Evolutionary conservation across 2,113 vertebrate species (phyloP), one percentile per base, ranked within the genome.

Genomic region (Macheiramphus alcinus): DNA sequence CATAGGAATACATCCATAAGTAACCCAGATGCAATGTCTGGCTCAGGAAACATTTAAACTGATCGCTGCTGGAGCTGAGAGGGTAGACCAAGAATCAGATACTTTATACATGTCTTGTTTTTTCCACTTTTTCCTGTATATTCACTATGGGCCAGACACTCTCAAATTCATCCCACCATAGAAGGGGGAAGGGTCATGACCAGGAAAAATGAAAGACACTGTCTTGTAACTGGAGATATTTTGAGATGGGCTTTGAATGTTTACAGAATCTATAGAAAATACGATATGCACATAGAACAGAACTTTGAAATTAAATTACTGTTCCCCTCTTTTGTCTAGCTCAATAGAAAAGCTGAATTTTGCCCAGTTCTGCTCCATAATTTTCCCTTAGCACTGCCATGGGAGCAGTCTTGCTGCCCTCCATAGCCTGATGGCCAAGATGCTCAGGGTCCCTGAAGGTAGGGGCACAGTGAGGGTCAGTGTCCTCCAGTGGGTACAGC

Each of bases 21-120:
- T 66, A 94, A 86, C 48, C 66, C 80, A 96, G 87, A 95, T 93
- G 71, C 62, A 88, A 80, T 17, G 38, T 80, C 70, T 93, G 58
- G 62, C 67, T 96, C 36, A 88, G 81, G 66, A 94, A 85, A 53
- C 76, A 67, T 68, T 81, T 70, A 73, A 90, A 68, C 36, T 48
- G 40, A 67, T 93, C 5, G 1, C 27, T 86, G 70, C 66, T 61
- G 40, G n/a, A 88, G n/a, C 79, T 83, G 62, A 70, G 47, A 91
- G 47, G 47, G 63, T 40, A 79, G 56, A 85, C 29, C 14, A 55
- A 74, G 66, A 75, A 31, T 58, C 48, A 91, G 43, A 52, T 10
- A 36, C 21, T 75, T 81, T 45, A 80, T 26, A 40, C 2, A 45
- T 14, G 11, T 21, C 47, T 71, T 55, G 10, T 29, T 93, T 94